These are phyloP conservation scores for Tetramorium alpestre DNA, from an alignment of 1,140 invertebrate species.

Conservation along the genomic window DNA sequence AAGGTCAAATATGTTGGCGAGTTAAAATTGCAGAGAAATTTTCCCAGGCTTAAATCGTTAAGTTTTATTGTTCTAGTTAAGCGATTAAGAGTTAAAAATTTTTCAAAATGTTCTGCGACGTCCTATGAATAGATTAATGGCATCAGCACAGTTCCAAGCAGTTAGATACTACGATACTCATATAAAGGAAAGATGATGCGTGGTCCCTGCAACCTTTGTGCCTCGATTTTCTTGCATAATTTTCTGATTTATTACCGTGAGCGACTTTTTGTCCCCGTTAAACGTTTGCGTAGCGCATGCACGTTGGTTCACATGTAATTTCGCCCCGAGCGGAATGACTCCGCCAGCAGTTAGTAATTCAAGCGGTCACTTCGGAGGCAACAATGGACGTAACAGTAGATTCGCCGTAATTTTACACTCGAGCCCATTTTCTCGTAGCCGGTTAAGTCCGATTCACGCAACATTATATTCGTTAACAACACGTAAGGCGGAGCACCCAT, in stretches of 20 bases:
- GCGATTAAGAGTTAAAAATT: neutral
- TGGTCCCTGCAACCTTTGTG: neutral
- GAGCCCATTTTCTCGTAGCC: constrained; percentile 65
- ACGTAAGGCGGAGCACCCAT: neutral
- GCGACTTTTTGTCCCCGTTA: constrained; percentile 53
- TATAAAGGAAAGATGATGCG: constrained; percentile 7
- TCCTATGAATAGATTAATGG: neutral
- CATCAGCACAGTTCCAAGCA: neutral
- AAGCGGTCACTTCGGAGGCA: constrained; percentile 70
- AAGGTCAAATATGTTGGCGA: neutral
- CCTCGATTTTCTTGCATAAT: constrained; percentile 40
- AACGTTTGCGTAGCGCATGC: constrained; percentile 58
- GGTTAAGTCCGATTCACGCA: constrained; percentile 48
- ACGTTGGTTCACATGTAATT: constrained; percentile 23
- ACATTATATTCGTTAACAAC: neutral
- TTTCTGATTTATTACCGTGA: constrained; percentile 29
- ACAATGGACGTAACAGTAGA: constrained; percentile 76
- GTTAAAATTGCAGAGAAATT: neutral
- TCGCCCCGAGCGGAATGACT: constrained; percentile 21
- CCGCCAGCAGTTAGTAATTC: constrained; percentile 65
- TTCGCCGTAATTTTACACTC: constrained; percentile 75
- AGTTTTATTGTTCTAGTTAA: neutral
- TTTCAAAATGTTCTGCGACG: neutral
- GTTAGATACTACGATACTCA: neutral
- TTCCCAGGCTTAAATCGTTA: neutral